Base-by-base conservation (phyloP, 2,888 invertebrate species). In the Epistrophe eligans region DNA sequence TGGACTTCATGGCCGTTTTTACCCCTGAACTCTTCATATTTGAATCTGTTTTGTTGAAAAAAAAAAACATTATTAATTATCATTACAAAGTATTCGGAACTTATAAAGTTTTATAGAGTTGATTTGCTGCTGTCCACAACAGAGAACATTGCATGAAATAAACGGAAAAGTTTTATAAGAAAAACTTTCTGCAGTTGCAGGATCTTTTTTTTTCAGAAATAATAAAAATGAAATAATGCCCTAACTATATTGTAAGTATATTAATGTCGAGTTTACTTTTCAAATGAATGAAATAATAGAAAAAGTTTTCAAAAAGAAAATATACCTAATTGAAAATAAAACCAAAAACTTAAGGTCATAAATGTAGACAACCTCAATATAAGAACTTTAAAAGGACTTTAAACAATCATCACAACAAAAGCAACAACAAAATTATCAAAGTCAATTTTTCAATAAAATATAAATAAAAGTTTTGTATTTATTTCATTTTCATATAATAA, bases 161-260 rank as follows among this genome's bases (percentile, higher is more conserved):
- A 11, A 58, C 58, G 17, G 10, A 11, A 19, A 71, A 77, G 50
- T 82, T 72, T 77, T 64, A 57, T 71, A 24, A 24, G 28, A 13
- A 62, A 77, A 82, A 81, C 70, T 81, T 76, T 67, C n/a, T 38
- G 13, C 19, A 43, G 8, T 19, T 38, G 32, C 62, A 48, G n/a
- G 17, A 15, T n/a, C 4, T 7, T 58, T 60, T 17, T 38, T 19
- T n/a, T 55, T 9, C 19, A 45, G 17, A 57, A 79, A 71, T 76
- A 71, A 76, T 79, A 35, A 35, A 32, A 4, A 74, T 74, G 48
- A 74, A 72, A 67, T 79, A 74, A 76, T 76, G 28, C 40, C 13
- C 9, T 24, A 74, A 79, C 73, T 70, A 17, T 32, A n/a, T n/a
- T n/a, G n/a, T n/a, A n/a, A n/a, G 35, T 35, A 8, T 7, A 32